Conservation (phyloP, 2,888 invertebrate species). For the Rhagonycha fulva region DNA sequence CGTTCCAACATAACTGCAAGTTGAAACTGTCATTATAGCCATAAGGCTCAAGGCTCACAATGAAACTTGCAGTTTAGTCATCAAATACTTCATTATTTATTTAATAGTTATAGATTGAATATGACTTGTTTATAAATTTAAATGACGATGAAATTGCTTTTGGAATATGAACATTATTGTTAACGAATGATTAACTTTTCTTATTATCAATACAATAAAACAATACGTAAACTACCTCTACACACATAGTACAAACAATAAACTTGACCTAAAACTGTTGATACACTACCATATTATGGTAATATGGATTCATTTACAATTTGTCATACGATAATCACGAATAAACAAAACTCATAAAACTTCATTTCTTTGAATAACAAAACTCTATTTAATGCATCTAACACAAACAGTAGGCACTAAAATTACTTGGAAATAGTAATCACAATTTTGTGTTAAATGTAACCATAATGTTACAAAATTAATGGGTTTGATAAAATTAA, state of each 20-base stretch:
- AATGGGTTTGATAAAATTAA: neutral
- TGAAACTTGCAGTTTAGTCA: slow-evolving; percentile 12
- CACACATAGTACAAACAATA: neutral
- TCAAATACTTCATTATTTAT: slow-evolving; percentile 13
- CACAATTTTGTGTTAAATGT: neutral
- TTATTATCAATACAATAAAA: neutral
- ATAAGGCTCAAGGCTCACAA: slow-evolving; percentile 8
- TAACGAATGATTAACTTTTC: slow-evolving; percentile 14
- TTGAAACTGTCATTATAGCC: neutral
- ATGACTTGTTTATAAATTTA: slow-evolving; percentile 14
- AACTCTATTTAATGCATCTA: neutral
- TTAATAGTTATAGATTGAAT: slow-evolving; percentile 9
- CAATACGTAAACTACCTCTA: neutral
- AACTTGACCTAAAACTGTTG: neutral
- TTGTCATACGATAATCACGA: neutral
- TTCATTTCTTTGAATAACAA: neutral
- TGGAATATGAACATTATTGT: slow-evolving; percentile 14
- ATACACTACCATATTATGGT: neutral
- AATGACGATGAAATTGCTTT: slow-evolving; percentile 17
- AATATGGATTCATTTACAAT: neutral
- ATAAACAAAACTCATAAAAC: neutral
- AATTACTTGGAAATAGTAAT: neutral
- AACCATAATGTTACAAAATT: neutral
- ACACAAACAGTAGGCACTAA: neutral
- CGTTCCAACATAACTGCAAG: neutral